Percentiles rank a stretch among this genome's conserved stretches.
These are phyloP conservation scores for Scophthalmus maximus DNA, from an alignment of 2,113 vertebrate species.

Conservation along the genomic window DNA sequence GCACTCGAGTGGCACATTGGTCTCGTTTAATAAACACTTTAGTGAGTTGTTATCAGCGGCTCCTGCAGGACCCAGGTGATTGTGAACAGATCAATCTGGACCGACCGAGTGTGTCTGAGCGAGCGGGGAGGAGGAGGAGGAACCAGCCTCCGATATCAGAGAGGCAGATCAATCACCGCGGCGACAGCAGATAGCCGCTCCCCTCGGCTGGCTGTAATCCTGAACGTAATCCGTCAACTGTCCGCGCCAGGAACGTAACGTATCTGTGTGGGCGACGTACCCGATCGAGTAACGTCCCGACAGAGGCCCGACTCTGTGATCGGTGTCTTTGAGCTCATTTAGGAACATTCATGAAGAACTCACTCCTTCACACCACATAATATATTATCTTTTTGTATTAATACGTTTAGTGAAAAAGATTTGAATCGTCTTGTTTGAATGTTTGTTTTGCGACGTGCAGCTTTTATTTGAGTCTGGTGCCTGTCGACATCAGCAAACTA, in stretches of 20 bases:
- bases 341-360: not conserved
- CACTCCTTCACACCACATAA: too few relatives aligned
- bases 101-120: conserved; percentile 38
- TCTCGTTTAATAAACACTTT: conserved; percentile 17
- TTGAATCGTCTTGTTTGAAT: too few relatives aligned
- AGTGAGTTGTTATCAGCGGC: conserved; percentile 6
- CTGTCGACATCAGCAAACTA: too few relatives aligned
- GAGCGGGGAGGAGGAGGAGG: conserved; percentile 38
- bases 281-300: conserved; percentile 43
- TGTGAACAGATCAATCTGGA: conserved; percentile 67
- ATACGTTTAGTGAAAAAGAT: too few relatives aligned
- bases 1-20: conserved; percentile 12
- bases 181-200: conserved; percentile 53
- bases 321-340: too few relatives aligned
- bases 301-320: not conserved
- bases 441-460: too few relatives aligned
- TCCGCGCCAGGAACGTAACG: conserved; percentile 49
- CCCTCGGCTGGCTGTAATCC: conserved; percentile 63
- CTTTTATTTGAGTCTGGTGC: too few relatives aligned
- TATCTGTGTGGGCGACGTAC: conserved; percentile 48
- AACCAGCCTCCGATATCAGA: conserved; percentile 52
- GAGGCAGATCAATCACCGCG: conserved; percentile 71
- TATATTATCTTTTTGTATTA: too few relatives aligned
- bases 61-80: conserved; percentile 8
- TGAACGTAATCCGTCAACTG: conserved; percentile 76